Conservation (phyloP, 2,888 invertebrate species). For the Griposia aprilina region DNA sequence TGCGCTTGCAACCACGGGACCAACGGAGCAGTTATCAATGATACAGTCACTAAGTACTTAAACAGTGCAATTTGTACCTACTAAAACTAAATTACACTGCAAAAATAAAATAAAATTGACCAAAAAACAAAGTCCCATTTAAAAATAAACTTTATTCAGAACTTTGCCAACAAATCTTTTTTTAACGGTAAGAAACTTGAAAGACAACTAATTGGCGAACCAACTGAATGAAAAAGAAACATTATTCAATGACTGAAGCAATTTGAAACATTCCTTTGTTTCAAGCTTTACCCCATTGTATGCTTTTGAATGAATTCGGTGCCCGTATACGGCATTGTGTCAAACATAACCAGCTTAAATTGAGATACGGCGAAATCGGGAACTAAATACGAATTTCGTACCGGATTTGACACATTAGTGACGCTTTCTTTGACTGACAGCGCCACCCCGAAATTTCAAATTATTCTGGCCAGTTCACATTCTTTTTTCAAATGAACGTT, state of each 20-base stretch:
- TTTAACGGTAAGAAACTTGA: background rate
- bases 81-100: background rate
- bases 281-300: slow-evolving; percentile 26
- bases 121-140: background rate
- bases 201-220: slow-evolving; percentile 22
- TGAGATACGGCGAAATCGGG: slow-evolving; percentile 26
- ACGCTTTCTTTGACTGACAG: slow-evolving; percentile 13
- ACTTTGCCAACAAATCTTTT: slow-evolving; percentile 8
- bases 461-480: background rate
- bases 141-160: slow-evolving; percentile 28
- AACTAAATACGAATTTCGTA: slow-evolving; percentile 25
- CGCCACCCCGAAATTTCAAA: slow-evolving; percentile 26
- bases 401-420: slow-evolving; percentile 6
- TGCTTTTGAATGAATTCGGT: slow-evolving; percentile 31
- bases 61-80: background rate
- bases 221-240: slow-evolving; percentile 35
- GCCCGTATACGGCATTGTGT: slow-evolving; percentile 26
- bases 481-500: slow-evolving; percentile 25
- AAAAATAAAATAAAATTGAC: background rate
- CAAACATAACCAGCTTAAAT: slow-evolving; percentile 10
- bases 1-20: no score
- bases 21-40: background rate
- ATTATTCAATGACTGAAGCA: slow-evolving; percentile 30
- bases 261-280: slow-evolving; percentile 46
- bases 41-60: background rate